Conservation (phyloP, 2,113 vertebrate species). For the Cervus canadensis region DNA sequence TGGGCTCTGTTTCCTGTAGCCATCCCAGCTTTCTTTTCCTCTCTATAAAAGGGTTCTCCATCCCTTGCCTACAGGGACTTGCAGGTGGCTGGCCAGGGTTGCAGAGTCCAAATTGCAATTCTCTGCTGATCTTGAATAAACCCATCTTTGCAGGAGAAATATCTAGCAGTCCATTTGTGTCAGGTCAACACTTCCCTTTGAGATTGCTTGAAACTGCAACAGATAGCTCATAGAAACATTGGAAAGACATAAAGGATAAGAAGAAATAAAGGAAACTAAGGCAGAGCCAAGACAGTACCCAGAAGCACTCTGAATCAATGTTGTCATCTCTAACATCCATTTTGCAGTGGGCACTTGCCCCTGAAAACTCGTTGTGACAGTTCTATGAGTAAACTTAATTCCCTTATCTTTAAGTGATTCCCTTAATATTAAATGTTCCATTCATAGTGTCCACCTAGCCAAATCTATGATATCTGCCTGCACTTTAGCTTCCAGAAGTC, state of each 20-base stretch:
- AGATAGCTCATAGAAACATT: background rate
- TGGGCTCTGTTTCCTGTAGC: background rate
- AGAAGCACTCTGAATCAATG: background rate
- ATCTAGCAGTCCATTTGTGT: background rate
- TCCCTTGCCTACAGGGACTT: background rate
- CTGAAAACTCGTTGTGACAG: background rate
- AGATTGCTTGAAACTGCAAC: background rate
- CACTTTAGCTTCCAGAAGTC: background rate
- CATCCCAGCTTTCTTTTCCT: too few species aligned
- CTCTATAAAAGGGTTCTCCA: background rate
- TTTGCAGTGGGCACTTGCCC: background rate
- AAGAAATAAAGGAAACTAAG: background rate
- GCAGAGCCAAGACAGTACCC: background rate
- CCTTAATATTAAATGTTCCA: background rate
- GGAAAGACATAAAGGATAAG: background rate
- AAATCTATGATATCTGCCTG: background rate
- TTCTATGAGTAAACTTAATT: background rate
- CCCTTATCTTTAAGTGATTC: background rate
- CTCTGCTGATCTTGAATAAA: background rate
- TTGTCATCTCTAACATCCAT: background rate
- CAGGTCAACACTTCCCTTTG: background rate
- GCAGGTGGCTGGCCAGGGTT: background rate
- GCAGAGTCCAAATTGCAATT: background rate
- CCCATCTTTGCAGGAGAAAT: background rate
- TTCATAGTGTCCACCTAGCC: background rate